Evolutionary conservation across 2,797 vertebrate species (phyloP), one percentile per base, ranked within the genome.

Genomic region (Gephyroberyx darwinii): DNA sequence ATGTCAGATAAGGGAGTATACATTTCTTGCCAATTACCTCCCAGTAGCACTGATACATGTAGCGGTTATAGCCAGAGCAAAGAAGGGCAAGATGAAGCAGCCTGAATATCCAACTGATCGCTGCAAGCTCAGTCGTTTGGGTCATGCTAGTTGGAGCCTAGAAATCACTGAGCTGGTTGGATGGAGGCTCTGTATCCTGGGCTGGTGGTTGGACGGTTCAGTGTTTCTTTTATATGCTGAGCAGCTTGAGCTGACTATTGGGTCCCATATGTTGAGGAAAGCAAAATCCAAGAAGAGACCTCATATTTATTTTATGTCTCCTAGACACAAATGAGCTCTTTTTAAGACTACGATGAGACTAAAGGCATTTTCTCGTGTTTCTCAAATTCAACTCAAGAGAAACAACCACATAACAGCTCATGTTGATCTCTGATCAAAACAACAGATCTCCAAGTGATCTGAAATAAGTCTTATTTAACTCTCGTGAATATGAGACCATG

Each of bases 11-110:
- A 77, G 13, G 48, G 68, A 8, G 70, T 67, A 45, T 61, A 30
- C 56, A 67, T 66, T 69, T 81, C 69, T 55, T n/a, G 74, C 75
- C 83, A 85, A 86, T 85, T 86, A 83, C 52, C 26, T 78, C 50
- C 67, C 59, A 8, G 67, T 56, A 39, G 65, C 55, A 63, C 59
- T 69, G 75, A 77, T 76, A 45, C 69, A 75, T 82, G 61, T 65
- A 51, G 68, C 35, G 47, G 62, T 82, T 73, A 59, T n/a, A 48
- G 75, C 62, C 56, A 50, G 71, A 83, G 77, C 55, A 72, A 83
- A 82, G 54, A 13, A 20, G 33, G 43, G 51, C 62, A 68, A 77
- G 45, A 70, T 64, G 52, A 72, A 55, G 71, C 47, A 9, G 74
- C 64, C 19, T 35, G 12, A 19, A 43, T 20, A 64, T 69, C 59